Evolutionary conservation across 2,888 invertebrate genomes (phyloP), one percentile per base, ranked within the genome.

Genomic region (Drosophila quinaria): DNA sequence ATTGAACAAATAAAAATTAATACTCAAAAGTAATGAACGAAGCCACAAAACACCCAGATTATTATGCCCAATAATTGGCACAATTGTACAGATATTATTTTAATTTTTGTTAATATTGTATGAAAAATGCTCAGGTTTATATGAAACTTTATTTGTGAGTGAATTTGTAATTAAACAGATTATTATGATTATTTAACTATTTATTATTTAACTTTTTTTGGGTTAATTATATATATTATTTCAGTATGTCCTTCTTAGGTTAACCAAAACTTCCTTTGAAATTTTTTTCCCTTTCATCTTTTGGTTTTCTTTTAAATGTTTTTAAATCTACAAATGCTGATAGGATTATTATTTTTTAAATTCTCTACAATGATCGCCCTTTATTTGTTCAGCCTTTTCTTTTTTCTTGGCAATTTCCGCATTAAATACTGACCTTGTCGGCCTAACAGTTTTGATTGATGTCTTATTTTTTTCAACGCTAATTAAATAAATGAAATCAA

Each of bases 1-100:
- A 78, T 72, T 71, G 69, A 74, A 74, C 66, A 78, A 80, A 77
- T 71, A 80, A 74, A 77, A 70, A 56, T 66, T 78, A 70, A 74
- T 54, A 37, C 41, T 31, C 37, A 22, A 69, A 73, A 46, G 41
- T 67, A 70, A 72, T 63, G 59, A 69, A 42, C 46, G 29, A n/a
- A 55, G 44, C 29, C 22, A 55, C 25, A 47, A 58, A 60, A 55
- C 33, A 15, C 22, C 11, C 15, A 44, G 42, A 66, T 77, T 63
- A 66, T 77, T 63, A 78, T 63, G 33, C 11, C 58, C 29, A 52
- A 41, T 70, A 78, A 77, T 74, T 74, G 63, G 39, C 50, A 46
- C 52, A 76, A 74, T 80, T 77, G 58, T 50, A 1, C n/a, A 50
- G 42, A 55, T 64, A 64, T 58, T 52, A 60, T 29, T 37, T 10